phyloP scores from a whole-genome alignment of 2,888 invertebrate genomes.

The Patella pellucida region DNA sequence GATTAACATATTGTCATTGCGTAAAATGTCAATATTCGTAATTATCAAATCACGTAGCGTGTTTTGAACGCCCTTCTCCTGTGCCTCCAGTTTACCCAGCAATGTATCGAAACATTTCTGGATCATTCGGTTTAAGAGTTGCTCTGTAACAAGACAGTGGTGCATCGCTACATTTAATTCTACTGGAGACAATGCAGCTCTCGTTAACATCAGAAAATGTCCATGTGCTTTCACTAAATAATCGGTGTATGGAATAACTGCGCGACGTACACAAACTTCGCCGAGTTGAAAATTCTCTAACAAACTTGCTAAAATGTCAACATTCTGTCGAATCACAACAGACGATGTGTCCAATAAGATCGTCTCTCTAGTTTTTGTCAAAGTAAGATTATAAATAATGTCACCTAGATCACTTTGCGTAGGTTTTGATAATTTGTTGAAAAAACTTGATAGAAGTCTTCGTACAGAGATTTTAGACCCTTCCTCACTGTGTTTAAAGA shows the following conservation, averaged over 20 bases:
- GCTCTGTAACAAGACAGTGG: conserved; percentile 53
- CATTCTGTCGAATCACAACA: conserved; percentile 33
- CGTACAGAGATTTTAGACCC: neutral
- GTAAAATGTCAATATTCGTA: conserved; percentile 12
- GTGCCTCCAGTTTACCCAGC: conserved; percentile 14
- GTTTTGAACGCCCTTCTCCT: conserved; percentile 26
- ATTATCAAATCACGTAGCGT: conserved; percentile 1
- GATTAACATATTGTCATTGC: conserved; percentile 55
- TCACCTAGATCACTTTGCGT: neutral
- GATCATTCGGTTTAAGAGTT: conserved; percentile 53
- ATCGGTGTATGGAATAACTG: conserved; percentile 9
- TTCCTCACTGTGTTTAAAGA: neutral
- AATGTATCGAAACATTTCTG: conserved; percentile 47
- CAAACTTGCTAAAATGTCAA: conserved; percentile 47
- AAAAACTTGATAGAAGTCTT: neutral
- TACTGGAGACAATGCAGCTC: conserved; percentile 48
- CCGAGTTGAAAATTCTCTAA: conserved; percentile 59
- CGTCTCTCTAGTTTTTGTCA: neutral
- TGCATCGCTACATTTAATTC: conserved; percentile 58
- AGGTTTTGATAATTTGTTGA: neutral
- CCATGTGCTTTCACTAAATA: conserved; percentile 32
- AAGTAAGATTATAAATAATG: neutral
- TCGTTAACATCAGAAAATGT: conserved; percentile 28
- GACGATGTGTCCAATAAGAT: neutral
- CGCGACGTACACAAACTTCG: neutral